Conservation (phyloP, 2,888 invertebrate genomes). For the Cylloceria caligata region DNA sequence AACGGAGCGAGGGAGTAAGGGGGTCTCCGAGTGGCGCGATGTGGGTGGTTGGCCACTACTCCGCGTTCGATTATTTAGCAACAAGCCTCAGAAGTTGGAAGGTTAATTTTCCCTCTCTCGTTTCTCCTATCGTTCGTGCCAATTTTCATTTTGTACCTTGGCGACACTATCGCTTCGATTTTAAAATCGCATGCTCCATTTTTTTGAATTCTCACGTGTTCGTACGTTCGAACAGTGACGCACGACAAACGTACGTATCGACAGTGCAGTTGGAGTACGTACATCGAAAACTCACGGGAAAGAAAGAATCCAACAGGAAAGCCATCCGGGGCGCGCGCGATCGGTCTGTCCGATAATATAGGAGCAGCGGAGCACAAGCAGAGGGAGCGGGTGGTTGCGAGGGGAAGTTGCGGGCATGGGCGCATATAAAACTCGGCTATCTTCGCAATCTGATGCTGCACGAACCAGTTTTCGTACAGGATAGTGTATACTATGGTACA, state of each 20-base stretch:
- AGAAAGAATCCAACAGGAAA: constrained; percentile 82
- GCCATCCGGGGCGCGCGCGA: constrained; percentile 79
- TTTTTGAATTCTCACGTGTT: constrained; percentile 16
- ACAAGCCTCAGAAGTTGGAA: constrained; percentile 81
- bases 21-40: constrained; percentile 16
- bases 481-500: constrained; percentile 26
- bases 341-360: constrained; percentile 79
- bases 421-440: constrained; percentile 82
- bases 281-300: constrained; percentile 81
- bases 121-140: constrained; percentile 76
- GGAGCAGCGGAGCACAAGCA: constrained; percentile 57
- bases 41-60: constrained; percentile 39
- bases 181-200: background rate
- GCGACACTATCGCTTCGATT: background rate
- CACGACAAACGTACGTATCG: constrained; percentile 37
- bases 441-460: constrained; percentile 83
- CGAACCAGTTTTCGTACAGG: constrained; percentile 83
- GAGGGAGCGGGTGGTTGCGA: constrained; percentile 25
- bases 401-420: constrained; percentile 44
- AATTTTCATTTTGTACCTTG: constrained; percentile 3
- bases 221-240: background rate
- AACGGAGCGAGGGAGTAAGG: constrained; percentile 14
- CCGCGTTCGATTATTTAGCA: constrained; percentile 81
- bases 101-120: constrained; percentile 80
- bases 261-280: constrained; percentile 22